These are phyloP conservation scores for Cryptocephalus moraei DNA, from an alignment of 2,888 invertebrate genomes.

Conservation along the genomic window DNA sequence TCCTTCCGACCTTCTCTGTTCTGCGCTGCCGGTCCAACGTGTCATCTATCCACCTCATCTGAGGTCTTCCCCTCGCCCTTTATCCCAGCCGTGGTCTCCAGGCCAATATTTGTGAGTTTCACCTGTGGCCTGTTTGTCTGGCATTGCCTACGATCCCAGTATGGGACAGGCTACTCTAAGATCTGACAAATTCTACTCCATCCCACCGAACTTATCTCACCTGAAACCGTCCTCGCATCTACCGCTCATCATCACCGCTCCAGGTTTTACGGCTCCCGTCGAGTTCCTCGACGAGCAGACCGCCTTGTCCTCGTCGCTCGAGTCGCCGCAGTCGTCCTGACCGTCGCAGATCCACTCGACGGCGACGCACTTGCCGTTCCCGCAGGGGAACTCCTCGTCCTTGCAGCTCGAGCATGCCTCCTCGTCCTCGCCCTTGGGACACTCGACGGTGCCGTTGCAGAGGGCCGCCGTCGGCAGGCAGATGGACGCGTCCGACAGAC, in stretches of 20 bases:
- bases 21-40: too few species aligned
- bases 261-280: too few species aligned
- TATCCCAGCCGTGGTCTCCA: too few species aligned
- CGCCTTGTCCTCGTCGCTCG: slow-evolving; percentile 51
- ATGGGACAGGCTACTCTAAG: too few species aligned
- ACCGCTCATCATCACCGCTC: not conserved
- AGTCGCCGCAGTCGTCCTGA: slow-evolving; percentile 57
- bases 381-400: slow-evolving; percentile 44
- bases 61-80: too few species aligned
- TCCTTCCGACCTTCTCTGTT: too few species aligned
- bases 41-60: too few species aligned
- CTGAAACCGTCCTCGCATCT: slow-evolving; percentile 39
- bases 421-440: slow-evolving; percentile 66
- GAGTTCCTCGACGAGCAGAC: too few species aligned
- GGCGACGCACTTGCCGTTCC: slow-evolving; percentile 50
- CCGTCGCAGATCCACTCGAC: slow-evolving; percentile 50
- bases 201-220: slow-evolving; percentile 9
- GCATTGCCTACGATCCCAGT: too few species aligned
- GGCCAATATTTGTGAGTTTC: too few species aligned
- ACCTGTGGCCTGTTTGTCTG: too few species aligned
- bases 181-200: not conserved
- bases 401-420: slow-evolving; percentile 36
- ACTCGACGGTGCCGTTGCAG: slow-evolving; percentile 52
- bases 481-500: slow-evolving; percentile 40
- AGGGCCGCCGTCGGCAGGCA: slow-evolving; percentile 43